A percentile compares a stretch with the other conserved stretches of the same genome.
Conservation (phyloP, 2,888 invertebrate species). For the Myopa testacea region DNA sequence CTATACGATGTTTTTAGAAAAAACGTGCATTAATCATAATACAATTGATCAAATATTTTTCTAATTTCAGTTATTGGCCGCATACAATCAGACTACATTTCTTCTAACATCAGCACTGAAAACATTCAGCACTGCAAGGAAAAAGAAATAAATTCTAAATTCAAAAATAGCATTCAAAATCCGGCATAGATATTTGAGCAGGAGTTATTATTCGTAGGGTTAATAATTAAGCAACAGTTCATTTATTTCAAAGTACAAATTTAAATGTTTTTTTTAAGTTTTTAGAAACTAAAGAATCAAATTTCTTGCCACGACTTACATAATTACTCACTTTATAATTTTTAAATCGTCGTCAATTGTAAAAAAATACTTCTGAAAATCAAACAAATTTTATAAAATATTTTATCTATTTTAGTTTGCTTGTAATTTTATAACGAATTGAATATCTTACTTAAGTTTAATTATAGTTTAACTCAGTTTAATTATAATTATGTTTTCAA, state of each 20-base stretch:
- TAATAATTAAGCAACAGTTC: constrained; percentile 5
- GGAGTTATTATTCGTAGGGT: neutral
- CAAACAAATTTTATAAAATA: neutral
- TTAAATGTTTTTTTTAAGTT: too few species aligned
- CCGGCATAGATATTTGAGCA: constrained; percentile 44
- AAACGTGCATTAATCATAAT: neutral
- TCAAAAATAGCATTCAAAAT: constrained; percentile 51
- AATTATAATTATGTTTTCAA: constrained; percentile 51
- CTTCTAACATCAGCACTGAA: constrained; percentile 57
- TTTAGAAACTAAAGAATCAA: too few species aligned
- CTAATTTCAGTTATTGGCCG: constrained; percentile 61
- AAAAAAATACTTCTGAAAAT: too few species aligned
- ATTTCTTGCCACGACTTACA: too few species aligned
- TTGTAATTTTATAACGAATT: neutral
- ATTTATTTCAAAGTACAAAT: neutral
- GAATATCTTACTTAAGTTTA: constrained; percentile 28
- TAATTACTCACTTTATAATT: too few species aligned
- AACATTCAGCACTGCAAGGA: constrained; percentile 57
- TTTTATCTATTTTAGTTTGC: neutral
- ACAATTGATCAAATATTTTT: neutral
- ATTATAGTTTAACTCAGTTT: too few species aligned
- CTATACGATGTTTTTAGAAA: too few species aligned
- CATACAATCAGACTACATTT: constrained; percentile 62
- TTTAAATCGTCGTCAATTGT: too few species aligned
- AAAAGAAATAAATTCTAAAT: constrained; percentile 56